These are phyloP conservation scores for Pantelozetes paolii DNA, from an alignment of 2,888 invertebrate genomes.

Conservation along the genomic window DNA sequence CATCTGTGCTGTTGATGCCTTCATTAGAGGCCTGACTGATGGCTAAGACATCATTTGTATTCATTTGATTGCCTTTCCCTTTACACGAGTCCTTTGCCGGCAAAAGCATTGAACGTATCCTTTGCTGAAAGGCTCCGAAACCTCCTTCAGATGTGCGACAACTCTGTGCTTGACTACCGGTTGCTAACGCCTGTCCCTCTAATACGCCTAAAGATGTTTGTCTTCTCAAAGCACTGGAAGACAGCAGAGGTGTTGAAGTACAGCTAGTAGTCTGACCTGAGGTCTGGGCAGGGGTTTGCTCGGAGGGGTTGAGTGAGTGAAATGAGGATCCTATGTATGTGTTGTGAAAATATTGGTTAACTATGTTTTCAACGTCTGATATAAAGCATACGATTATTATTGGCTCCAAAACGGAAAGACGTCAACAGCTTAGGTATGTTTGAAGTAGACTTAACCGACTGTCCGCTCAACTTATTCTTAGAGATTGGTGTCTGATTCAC, in stretches of 20 bases:
- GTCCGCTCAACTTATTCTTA: not conserved
- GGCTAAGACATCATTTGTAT: not conserved
- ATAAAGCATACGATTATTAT: not conserved
- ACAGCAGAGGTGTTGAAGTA: slow-evolving; percentile 1
- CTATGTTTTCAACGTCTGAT: not conserved
- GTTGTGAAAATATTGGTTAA: not conserved
- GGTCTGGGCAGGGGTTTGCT: not conserved
- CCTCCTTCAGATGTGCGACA: not conserved
- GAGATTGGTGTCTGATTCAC: not conserved
- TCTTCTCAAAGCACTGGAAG: not conserved
- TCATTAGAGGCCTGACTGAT: not conserved
- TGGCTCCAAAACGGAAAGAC: not conserved
- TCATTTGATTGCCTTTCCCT: not conserved
- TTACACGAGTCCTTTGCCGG: slow-evolving; percentile 8
- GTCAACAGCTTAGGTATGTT: slow-evolving; percentile 9
- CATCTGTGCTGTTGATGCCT: not conserved
- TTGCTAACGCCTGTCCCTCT: slow-evolving; percentile 2
- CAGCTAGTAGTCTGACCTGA: slow-evolving; percentile 15
- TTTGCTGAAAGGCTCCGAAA: slow-evolving; percentile 35
- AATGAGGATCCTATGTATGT: slow-evolving; percentile 11
- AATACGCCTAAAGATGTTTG: slow-evolving; percentile 34
- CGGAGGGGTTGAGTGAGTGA: not conserved
- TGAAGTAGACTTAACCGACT: not conserved
- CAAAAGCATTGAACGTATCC: slow-evolving; percentile 24
- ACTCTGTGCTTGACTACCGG: slow-evolving; percentile 10